Conservation (phyloP, 2,888 invertebrate genomes). For the Aplocera efformata region DNA sequence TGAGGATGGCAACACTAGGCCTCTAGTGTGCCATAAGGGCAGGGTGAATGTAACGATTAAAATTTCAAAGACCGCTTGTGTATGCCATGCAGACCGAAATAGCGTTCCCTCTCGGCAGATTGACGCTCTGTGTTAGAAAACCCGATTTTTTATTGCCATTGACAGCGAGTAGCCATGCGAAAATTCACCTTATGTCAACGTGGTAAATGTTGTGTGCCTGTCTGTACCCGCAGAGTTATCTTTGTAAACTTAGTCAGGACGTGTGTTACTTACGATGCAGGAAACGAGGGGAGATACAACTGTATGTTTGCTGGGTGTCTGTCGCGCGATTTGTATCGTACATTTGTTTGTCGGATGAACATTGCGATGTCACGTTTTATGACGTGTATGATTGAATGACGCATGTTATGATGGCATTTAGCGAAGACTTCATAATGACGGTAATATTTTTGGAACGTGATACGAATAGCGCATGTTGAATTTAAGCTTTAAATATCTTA, state of each 20-base stretch:
- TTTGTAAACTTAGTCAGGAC: constrained; percentile 54
- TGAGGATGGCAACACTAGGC: constrained; percentile 51
- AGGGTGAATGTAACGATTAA: constrained; percentile 79
- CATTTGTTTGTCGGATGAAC: constrained; percentile 50
- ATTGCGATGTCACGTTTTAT: constrained; percentile 52
- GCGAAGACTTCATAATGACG: constrained; percentile 27
- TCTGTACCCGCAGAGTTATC: constrained; percentile 33
- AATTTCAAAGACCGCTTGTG: constrained; percentile 75
- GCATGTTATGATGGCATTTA: constrained; percentile 31
- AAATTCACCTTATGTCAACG: constrained; percentile 45
- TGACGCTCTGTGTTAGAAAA: constrained; percentile 53
- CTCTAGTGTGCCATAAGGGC: constrained; percentile 64
- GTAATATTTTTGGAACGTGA: constrained; percentile 19
- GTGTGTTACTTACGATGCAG: constrained; percentile 66
- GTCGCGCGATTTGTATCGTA: constrained; percentile 63
- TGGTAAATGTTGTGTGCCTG: constrained; percentile 26
- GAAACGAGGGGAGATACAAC: constrained; percentile 70
- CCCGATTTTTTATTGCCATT: constrained; percentile 38
- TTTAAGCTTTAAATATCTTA: too few relatives aligned
- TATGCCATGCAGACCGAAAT: constrained; percentile 69
- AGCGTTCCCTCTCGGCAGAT: constrained; percentile 64
- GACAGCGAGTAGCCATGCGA: constrained; percentile 34
- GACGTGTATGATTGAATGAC: constrained; percentile 49
- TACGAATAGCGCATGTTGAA: background rate
- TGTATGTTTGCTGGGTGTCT: constrained; percentile 56